A percentile compares a stretch with the other conserved stretches of the same genome.
Conservation (phyloP, 2,888 invertebrate genomes). For the Nephrocerus scutellatus region DNA sequence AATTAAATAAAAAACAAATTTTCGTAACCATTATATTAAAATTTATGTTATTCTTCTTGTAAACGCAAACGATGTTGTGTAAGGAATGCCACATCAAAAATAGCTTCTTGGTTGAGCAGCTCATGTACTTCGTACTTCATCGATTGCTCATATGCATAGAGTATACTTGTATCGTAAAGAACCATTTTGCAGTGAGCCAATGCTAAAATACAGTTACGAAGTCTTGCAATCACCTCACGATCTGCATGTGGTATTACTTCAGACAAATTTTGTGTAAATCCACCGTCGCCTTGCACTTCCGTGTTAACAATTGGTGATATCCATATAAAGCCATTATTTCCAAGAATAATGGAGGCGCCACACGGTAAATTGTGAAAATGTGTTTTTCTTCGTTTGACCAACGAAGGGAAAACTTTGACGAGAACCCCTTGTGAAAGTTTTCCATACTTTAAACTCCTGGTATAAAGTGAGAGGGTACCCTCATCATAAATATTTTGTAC, state of each 20-base stretch:
- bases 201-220: constrained; percentile 84
- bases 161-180: constrained; percentile 86
- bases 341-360: constrained; percentile 87
- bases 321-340: constrained; percentile 96
- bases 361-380: constrained; percentile 91
- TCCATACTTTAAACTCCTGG: constrained; percentile 93
- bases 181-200: constrained; percentile 81
- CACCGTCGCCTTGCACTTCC: constrained; percentile 59
- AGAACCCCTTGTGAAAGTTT: constrained; percentile 87
- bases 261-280: constrained; percentile 70
- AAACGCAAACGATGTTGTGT: constrained; percentile 66
- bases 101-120: constrained; percentile 74
- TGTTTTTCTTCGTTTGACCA: constrained; percentile 87
- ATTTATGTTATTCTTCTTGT: constrained; percentile 40
- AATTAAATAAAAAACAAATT: too few relatives aligned
- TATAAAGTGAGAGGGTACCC: constrained; percentile 87
- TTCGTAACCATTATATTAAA: too few relatives aligned
- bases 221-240: constrained; percentile 78
- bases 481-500: constrained; percentile 90
- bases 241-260: constrained; percentile 63
- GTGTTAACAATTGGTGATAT: constrained; percentile 65
- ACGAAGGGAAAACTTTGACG: constrained; percentile 82
- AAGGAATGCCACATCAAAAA: constrained; percentile 73
- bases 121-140: constrained; percentile 72
- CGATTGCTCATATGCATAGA: constrained; percentile 86